Base-by-base conservation (phyloP, 1,140 invertebrate genomes). In the Planococcus citri region DNA sequence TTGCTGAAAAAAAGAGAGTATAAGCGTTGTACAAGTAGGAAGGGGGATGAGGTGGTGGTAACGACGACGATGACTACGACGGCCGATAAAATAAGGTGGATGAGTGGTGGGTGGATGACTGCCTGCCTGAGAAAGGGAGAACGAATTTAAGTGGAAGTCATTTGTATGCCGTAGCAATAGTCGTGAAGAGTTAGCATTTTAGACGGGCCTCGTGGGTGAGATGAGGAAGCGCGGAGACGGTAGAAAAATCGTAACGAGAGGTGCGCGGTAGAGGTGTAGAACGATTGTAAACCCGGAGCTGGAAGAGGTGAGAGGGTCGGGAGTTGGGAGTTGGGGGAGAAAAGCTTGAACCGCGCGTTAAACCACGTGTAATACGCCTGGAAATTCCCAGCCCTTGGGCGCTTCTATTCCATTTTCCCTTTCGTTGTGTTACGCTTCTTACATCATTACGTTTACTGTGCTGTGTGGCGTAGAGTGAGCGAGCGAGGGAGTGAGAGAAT, bases 111-210 rank as follows among this genome's bases (percentile, higher is more conserved):
- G 61, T 12, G 24, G 51, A 70, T 1, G 58, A 57, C 3, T 6
- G 12, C 12, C 29, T 3, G 29, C 3, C 12, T 60, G 25, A 68
- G 51, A 70, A 14, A 68, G 60, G 57, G 57, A 70, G 70, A 71
- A n/a, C 60, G 60, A 64, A 64, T 64, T 64, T 64, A 64, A 64
- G 60, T 64, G 60, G 60, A 64, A 64, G 25, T 64, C 60, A 64
- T 64, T 64, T 64, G 60, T 64, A 64, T 27, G 60, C 60, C 60
- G 21, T 64, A 24, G 60, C 60, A 20, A 64, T 64, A 64, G 22
- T 24, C 25, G 17, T 64, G 60, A 64, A 64, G 60, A 64, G 60
- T 64, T 64, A 27, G 60, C 60, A 27, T 64, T 64, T 64, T 64
- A 64, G 60, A 64, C 20, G 60, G n/a, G 60, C 22, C 51, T 58